phyloP scores from a whole-genome alignment of 2,797 vertebrate species.

The Halcyon leucocephala region DNA sequence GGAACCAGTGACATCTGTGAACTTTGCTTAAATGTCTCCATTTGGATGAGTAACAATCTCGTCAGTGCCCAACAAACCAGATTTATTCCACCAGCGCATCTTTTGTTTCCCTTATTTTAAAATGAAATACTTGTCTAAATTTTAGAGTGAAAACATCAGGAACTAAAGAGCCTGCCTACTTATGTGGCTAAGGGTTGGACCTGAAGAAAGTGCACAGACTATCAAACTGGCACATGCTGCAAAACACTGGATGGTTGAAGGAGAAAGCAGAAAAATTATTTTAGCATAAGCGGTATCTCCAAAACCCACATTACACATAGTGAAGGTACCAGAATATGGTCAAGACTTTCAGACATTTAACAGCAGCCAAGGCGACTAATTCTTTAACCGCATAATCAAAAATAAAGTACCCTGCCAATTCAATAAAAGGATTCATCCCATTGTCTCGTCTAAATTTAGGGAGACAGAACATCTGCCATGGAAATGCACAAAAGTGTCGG shows the following conservation, averaged over 20 bases:
- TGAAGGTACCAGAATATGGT: neutral
- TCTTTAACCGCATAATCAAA: neutral
- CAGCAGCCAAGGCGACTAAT: neutral
- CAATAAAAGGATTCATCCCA: neutral
- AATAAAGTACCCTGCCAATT: neutral
- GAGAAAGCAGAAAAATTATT: neutral
- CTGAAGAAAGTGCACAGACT: neutral
- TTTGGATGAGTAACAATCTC: neutral
- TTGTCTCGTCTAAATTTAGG: neutral
- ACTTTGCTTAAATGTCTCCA: neutral
- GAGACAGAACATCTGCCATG: neutral
- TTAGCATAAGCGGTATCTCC: neutral
- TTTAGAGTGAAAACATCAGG: neutral
- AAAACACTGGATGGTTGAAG: neutral
- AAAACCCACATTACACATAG: neutral
- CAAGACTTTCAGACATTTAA: neutral
- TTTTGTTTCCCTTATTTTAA: neutral
- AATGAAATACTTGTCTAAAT: neutral
- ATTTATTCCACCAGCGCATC: neutral
- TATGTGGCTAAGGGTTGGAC: neutral
- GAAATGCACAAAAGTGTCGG: neutral
- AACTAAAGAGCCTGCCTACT: neutral
- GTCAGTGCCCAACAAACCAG: neutral
- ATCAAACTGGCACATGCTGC: neutral
- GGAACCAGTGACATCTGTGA: neutral